phyloP scores from a whole-genome alignment of 2,888 invertebrate species.

The Cistogaster globosa region DNA sequence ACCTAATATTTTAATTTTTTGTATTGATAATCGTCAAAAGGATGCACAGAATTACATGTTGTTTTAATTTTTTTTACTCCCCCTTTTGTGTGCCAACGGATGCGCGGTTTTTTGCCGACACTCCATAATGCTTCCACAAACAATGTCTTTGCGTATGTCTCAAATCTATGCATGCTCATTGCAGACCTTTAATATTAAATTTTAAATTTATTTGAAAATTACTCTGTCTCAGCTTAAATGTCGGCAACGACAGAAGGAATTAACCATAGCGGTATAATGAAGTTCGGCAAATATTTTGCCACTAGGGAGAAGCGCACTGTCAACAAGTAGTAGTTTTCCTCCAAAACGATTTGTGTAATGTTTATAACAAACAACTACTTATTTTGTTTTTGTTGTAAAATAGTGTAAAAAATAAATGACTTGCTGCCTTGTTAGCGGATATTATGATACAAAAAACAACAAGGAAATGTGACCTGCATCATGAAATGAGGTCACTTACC shows the following conservation, averaged over 20 bases:
- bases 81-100: conserved; percentile 40
- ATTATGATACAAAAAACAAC: too few relatives aligned
- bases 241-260: neutral
- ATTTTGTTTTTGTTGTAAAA: neutral
- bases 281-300: neutral
- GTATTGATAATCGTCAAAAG: conserved; percentile 4
- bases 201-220: conserved; percentile 35
- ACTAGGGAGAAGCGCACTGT: neutral
- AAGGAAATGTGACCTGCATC: too few relatives aligned
- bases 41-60: conserved; percentile 4
- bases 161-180: conserved; percentile 84
- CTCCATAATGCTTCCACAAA: conserved; percentile 56
- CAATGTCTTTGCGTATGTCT: conserved; percentile 77
- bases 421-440: too few relatives aligned
- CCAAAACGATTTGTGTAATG: neutral
- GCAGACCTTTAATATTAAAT: conserved; percentile 47
- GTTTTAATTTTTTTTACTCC: conserved; percentile 2
- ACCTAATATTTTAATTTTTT: neutral
- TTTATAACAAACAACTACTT: neutral
- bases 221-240: conserved; percentile 61
- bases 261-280: neutral
- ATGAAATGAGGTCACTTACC: too few relatives aligned
- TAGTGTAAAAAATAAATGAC: neutral
- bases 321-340: neutral
- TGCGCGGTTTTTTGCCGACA: conserved; percentile 63